Base-by-base conservation (phyloP, 2,888 invertebrate species). In the Timema cristinae region DNA sequence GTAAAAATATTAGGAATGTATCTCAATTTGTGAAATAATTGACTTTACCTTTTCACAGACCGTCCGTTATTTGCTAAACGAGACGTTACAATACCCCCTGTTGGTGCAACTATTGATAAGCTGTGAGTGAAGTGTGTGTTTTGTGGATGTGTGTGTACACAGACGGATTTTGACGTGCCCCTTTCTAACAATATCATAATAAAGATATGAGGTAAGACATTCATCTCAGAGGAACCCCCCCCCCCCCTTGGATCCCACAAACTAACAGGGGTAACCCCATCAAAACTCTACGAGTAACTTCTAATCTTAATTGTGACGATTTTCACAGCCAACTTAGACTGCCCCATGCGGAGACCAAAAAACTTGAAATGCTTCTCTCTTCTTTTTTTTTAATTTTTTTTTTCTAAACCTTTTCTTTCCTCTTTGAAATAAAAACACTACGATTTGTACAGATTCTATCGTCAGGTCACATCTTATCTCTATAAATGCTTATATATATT, bases 251-350 rank as follows among this genome's bases (percentile, higher is more conserved):
- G 50, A 66, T 66, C 66, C 15, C 15, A 52, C 54, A 16, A 16
- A 66, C 63, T 16, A 63, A 63, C 52, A 61, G 70, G 70, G 70
- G 52, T 70, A 66, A 11, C 63, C 47, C 63, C 66, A 66, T 70
- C 70, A 66, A 66, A 32, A 15, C 66, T 66, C 70, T 48, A 50
- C 52, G 32, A 32, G 32, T 32, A 32, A 16, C 67, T 66, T 67
- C 67, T 56, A 67, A 71, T 67, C 71, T 71, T 71, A 67, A 71
- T 71, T 71, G 71, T 71, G 71, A 71, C 67, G 71, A 67, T 71
- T 71, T 71, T 71, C 71, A 67, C 71, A 50, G 71, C 71, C 50
- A 67, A 50, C 50, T 67, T 9, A 11, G 10, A 50, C 50, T 48
- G 13, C 67, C 16, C 67, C 32, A 32, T 47, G 51, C 51, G 67